Evolutionary conservation across 2,888 invertebrate species (phyloP).

Genomic region (Amphimallon solstitiale): DNA sequence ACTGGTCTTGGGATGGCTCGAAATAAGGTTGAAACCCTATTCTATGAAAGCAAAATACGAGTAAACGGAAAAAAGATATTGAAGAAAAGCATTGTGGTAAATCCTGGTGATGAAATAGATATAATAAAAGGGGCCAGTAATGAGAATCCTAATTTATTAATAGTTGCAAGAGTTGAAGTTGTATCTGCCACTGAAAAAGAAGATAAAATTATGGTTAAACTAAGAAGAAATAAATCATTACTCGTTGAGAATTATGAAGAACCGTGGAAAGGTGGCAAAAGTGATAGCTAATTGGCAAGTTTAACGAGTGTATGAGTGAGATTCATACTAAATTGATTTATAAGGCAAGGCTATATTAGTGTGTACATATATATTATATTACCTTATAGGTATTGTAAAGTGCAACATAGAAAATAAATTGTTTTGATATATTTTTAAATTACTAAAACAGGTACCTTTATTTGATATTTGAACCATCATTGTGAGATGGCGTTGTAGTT

Average conservation of each 20-base stretch:
- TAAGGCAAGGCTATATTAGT: neutral
- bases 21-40: conserved; percentile 81
- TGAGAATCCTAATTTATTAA: conserved; percentile 74
- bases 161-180: conserved; percentile 76
- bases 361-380: too few species aligned
- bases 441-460: neutral
- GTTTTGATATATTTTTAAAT: neutral
- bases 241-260: conserved; percentile 78
- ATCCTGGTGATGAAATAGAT: conserved; percentile 80
- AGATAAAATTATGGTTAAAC: conserved; percentile 69
- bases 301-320: neutral
- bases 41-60: conserved; percentile 84
- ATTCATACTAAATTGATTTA: neutral
- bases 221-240: conserved; percentile 75
- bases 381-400: neutral
- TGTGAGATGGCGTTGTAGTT: conserved; percentile 17
- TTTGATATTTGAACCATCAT: neutral
- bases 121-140: conserved; percentile 74
- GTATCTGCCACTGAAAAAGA: conserved; percentile 67
- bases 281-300: neutral
- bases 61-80: conserved; percentile 79
- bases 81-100: conserved; percentile 79
- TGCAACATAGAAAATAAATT: neutral
- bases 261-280: conserved; percentile 60
- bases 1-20: conserved; percentile 75